Evolutionary conservation across 1,140 invertebrate species (phyloP).

Genomic region (Bombus sylvicola): DNA sequence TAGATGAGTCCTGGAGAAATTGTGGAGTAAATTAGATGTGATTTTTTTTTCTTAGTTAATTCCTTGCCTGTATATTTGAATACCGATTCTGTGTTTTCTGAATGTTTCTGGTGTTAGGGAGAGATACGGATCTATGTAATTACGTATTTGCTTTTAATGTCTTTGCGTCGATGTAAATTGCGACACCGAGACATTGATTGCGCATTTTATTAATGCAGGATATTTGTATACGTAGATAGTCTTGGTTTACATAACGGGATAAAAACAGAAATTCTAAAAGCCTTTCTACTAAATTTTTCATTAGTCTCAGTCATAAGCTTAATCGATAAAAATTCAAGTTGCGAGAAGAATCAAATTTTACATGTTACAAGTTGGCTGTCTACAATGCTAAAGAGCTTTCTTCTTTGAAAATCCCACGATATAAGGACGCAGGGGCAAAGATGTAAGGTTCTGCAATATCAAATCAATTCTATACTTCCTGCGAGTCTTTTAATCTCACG

Average conservation of each 20-base stretch:
- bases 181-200: neutral
- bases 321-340: no score
- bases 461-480: neutral
- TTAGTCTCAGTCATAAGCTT: no score
- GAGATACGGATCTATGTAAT: neutral
- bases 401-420: neutral
- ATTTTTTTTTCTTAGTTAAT: neutral
- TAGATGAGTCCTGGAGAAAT: neutral
- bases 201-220: neutral
- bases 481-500: neutral
- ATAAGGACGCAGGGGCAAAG: neutral
- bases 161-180: neutral
- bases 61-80: neutral
- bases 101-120: neutral
- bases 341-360: no score
- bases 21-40: neutral
- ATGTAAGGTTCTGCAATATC: neutral
- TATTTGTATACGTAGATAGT: neutral
- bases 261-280: no score
- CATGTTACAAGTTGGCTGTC: no score
- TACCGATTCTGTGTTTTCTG: neutral
- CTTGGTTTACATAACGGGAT: no score
- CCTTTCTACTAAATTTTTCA: no score
- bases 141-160: neutral
- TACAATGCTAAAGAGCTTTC: no score